Evolutionary conservation across 1,140 invertebrate genomes (phyloP).

Genomic region (Anoplophora glabripennis): DNA sequence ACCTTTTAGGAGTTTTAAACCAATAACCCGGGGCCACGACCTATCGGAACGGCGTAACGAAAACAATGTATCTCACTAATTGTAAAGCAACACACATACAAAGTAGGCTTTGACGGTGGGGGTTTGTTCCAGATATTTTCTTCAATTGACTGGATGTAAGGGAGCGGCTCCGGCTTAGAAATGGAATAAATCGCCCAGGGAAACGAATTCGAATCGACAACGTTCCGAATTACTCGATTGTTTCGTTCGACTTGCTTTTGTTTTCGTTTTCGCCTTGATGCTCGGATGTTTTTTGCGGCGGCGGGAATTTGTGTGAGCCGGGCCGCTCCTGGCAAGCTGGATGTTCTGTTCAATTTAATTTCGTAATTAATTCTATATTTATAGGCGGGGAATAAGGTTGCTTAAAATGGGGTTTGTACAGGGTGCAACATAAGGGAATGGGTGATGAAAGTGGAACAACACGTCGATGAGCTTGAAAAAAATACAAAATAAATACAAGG

Average conservation of each 20-base stretch:
- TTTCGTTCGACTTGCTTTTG: constrained; percentile 29
- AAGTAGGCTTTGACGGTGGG: constrained; percentile 21
- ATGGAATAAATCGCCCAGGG: constrained; percentile 31
- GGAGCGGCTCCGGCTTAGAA: constrained; percentile 16
- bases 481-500: too few species aligned
- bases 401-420: too few species aligned
- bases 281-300: constrained; percentile 13
- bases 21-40: constrained; percentile 15
- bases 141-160: constrained; percentile 25
- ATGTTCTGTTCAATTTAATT: too few species aligned
- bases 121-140: constrained; percentile 21
- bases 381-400: too few species aligned
- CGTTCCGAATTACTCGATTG: constrained; percentile 31
- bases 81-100: constrained; percentile 21
- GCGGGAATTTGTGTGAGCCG: constrained; percentile 1
- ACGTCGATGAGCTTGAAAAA: too few species aligned
- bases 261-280: constrained; percentile 21
- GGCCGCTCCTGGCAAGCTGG: too few species aligned
- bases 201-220: constrained; percentile 33
- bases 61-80: constrained; percentile 16
- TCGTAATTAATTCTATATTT: too few species aligned
- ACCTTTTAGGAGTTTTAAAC: constrained; percentile 15
- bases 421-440: too few species aligned
- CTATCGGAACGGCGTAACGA: constrained; percentile 14
- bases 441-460: too few species aligned